A percentile compares a stretch with the other conserved stretches of the same genome.
These are phyloP conservation scores for Anticlea derivata DNA, from an alignment of 2,888 invertebrate genomes.

Conservation along the genomic window DNA sequence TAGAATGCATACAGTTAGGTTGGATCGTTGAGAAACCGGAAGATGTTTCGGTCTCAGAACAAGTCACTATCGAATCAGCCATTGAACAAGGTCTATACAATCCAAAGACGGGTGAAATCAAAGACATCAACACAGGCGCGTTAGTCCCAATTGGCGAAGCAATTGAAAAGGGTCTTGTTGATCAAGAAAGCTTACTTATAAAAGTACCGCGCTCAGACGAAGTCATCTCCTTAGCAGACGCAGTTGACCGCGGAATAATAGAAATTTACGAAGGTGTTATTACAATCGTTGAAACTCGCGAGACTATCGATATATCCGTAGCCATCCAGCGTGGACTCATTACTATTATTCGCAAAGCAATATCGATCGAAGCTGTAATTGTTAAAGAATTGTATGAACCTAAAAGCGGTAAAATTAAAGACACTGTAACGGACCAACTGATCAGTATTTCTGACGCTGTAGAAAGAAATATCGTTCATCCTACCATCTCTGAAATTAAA, in stretches of 20 bases:
- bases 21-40: conserved; percentile 89
- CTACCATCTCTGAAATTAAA: conserved; percentile 91
- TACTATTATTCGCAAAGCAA: conserved; percentile 87
- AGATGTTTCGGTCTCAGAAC: conserved; percentile 84
- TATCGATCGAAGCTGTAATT: conserved; percentile 91
- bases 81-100: conserved; percentile 87
- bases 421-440: conserved; percentile 88
- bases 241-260: conserved; percentile 90
- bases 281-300: conserved; percentile 87
- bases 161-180: conserved; percentile 89
- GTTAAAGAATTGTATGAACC: conserved; percentile 88
- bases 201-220: conserved; percentile 90
- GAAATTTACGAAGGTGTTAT: conserved; percentile 89
- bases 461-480: conserved; percentile 90
- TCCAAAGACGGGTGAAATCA: conserved; percentile 86
- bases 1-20: conserved; percentile 91
- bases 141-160: conserved; percentile 89
- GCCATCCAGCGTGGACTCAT: conserved; percentile 89
- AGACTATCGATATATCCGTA: conserved; percentile 87
- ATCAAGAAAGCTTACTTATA: conserved; percentile 90
- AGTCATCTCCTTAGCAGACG: conserved; percentile 90
- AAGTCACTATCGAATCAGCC: conserved; percentile 87
- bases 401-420: conserved; percentile 87
- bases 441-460: conserved; percentile 90
- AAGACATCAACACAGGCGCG: conserved; percentile 84